These are phyloP conservation scores for Drosophila paramelanica DNA, from an alignment of 2,888 invertebrate species.

Conservation along the genomic window DNA sequence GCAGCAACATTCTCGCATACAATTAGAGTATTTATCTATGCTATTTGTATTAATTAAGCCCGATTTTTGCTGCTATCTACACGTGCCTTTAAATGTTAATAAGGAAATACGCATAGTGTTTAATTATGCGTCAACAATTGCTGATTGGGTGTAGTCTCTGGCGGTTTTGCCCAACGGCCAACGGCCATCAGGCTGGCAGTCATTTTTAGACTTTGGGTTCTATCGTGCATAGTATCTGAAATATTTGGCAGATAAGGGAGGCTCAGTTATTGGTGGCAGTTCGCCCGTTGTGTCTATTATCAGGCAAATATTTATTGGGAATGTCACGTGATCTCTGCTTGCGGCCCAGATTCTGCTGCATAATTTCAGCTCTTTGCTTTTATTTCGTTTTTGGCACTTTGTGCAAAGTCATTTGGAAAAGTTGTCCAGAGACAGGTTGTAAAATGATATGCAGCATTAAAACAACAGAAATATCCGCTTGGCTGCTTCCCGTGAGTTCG, in stretches of 20 bases:
- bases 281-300: conserved; percentile 8
- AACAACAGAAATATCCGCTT: conserved; percentile 48
- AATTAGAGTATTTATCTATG: too few species aligned
- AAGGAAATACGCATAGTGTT: conserved; percentile 8
- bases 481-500: conserved; percentile 22
- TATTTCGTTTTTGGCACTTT: conserved; percentile 31
- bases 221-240: conserved; percentile 29
- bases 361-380: conserved; percentile 15
- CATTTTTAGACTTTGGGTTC: neutral
- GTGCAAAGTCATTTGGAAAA: conserved; percentile 63
- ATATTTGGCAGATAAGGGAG: conserved; percentile 14
- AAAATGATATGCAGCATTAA: conserved; percentile 47
- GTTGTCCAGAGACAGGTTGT: conserved; percentile 39
- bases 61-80: neutral
- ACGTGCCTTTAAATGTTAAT: too few species aligned
- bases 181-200: conserved; percentile 4
- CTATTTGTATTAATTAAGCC: too few species aligned
- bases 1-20: too few species aligned
- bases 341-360: conserved; percentile 33
- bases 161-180: neutral
- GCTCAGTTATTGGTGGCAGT: conserved; percentile 12
- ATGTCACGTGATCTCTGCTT: conserved; percentile 30
- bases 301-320: conserved; percentile 19
- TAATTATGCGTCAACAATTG: conserved; percentile 37
- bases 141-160: conserved; percentile 19